Evolutionary conservation across 2,113 vertebrate genomes (phyloP), one percentile per base, ranked within the genome.

Genomic region (Limanda limanda): DNA sequence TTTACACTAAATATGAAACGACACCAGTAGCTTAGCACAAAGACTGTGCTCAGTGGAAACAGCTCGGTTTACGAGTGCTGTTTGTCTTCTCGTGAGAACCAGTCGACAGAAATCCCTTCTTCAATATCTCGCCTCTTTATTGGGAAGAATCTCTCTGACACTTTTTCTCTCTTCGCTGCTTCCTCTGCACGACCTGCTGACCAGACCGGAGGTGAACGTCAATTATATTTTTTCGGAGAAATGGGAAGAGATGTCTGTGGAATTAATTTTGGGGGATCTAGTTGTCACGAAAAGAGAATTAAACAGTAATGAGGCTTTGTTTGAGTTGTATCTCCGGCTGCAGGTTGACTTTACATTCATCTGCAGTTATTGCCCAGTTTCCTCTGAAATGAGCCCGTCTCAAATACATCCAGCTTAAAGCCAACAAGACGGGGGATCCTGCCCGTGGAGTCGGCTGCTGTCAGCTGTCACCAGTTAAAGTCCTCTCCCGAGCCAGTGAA

Each of bases 391-490:
- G 18, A 78, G 70, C 52, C 57, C 17, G 59, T 82, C 76, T 83
- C 67, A 66, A 71, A 78, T 47, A 59, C 7, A 71, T 79, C 68
- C 75, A 25, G 51, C 71, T 82, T 68, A 59, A 81, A 80, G 58
- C 80, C 68, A 37, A 82, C 74, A 65, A 79, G 60, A 82, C 67
- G 51, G 77, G 68, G 68, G 64, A 74, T 80, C 57, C 70, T 31
- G 56, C 11, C 72, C 4, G 10, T 65, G 72, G 25, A 66, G 68
- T 35, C 42, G 1, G 52, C 70, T 45, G 27, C 79, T 76, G 81
- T 87, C 76, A 62, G 71, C 81, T 72, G 70, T 73, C 73, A 66
- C 72, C 74, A 20, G 71, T 79, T 77, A 56, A 82, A 84, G 76
- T 80, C 71, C 68, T 62, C 55, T 78, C 68, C 71, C n/a, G 14